A percentile compares a stretch with the other conserved stretches of the same genome.
phyloP scores from a whole-genome alignment of 1,140 invertebrate species.

The Ceratina calcarata region DNA sequence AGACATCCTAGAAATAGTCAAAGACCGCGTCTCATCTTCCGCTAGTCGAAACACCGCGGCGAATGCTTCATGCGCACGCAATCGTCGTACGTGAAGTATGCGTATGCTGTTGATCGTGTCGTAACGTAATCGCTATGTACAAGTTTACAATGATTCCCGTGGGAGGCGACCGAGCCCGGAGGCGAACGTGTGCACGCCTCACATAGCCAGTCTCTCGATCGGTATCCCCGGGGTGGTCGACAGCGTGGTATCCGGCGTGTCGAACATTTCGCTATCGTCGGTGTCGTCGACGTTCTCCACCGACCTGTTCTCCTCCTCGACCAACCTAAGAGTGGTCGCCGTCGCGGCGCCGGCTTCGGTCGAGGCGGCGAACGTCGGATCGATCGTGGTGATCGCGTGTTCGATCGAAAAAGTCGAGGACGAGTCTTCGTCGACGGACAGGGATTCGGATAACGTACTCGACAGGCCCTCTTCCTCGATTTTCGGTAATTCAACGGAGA shows the following conservation, averaged over 20 bases:
- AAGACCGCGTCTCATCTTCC: neutral
- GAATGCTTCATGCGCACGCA: neutral
- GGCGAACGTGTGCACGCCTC: slow-evolving; percentile 1
- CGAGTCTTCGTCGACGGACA: slow-evolving; percentile 40
- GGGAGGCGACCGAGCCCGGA: neutral
- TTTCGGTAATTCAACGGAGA: neutral
- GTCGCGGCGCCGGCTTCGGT: slow-evolving; percentile 29
- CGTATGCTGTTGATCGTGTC: slow-evolving; percentile 28
- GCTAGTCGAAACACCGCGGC: slow-evolving; percentile 9
- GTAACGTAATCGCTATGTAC: slow-evolving; percentile 50
- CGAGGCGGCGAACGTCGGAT: slow-evolving; percentile 19
- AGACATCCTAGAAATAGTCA: too few relatives aligned
- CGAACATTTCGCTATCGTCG: slow-evolving; percentile 17
- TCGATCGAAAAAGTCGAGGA: slow-evolving; percentile 39
- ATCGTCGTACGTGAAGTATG: slow-evolving; percentile 38
- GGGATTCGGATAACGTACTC: slow-evolving; percentile 18
- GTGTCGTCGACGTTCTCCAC: neutral
- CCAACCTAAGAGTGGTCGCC: slow-evolving; percentile 34
- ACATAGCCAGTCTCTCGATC: slow-evolving; percentile 49
- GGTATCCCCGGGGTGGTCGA: slow-evolving; percentile 19
- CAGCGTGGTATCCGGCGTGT: neutral
- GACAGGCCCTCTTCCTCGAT: slow-evolving; percentile 23
- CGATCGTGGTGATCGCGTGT: slow-evolving; percentile 23
- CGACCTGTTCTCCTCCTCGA: slow-evolving; percentile 28
- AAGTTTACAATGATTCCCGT: slow-evolving; percentile 52